Evolutionary conservation across 1,140 invertebrate genomes (phyloP).

Genomic region (Micrasema longulum): DNA sequence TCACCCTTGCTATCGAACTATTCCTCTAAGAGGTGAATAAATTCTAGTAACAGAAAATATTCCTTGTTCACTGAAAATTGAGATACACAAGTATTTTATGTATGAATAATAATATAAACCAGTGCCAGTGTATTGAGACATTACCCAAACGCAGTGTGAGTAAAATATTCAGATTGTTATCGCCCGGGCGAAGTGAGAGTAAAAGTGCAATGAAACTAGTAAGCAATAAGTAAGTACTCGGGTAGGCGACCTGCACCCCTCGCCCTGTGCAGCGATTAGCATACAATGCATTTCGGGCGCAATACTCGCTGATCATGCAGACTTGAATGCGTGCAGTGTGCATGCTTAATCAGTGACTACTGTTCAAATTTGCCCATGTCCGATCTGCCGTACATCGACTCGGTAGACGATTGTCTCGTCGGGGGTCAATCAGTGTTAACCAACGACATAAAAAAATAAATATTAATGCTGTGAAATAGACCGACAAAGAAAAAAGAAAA

Average conservation of each 20-base stretch:
- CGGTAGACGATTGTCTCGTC: conserved; percentile 31
- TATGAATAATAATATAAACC: neutral
- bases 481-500: no score
- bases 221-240: neutral
- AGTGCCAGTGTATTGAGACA: conserved; percentile 8
- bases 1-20: no score
- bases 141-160: conserved; percentile 1
- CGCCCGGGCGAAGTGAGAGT: neutral
- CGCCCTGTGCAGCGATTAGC: conserved; percentile 35
- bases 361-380: conserved; percentile 51
- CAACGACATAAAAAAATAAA: no score
- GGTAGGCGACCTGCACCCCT: neutral
- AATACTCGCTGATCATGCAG: conserved; percentile 46
- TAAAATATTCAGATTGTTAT: conserved; percentile 33
- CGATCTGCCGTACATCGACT: conserved; percentile 20
- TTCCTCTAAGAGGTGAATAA: no score
- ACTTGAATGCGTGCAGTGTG: conserved; percentile 49
- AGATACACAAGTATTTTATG: no score
- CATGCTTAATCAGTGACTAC: conserved; percentile 51
- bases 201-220: conserved; percentile 8
- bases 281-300: conserved; percentile 53
- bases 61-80: no score
- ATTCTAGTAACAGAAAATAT: no score
- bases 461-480: no score
- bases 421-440: neutral